phyloP scores from a whole-genome alignment of 1,140 invertebrate species.

The Nixonia krombeini region DNA sequence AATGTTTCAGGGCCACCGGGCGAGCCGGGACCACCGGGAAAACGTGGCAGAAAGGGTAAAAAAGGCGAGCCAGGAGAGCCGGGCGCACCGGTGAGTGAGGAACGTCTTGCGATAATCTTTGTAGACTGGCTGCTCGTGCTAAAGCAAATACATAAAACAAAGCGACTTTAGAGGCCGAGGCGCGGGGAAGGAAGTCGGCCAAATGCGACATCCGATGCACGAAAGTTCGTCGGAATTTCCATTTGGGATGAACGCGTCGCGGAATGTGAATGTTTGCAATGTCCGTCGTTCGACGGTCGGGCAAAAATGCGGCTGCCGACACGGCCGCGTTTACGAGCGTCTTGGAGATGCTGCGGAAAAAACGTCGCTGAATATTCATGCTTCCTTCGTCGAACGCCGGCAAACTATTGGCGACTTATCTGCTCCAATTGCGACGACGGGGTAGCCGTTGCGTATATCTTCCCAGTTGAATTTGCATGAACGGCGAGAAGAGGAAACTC shows the following conservation, averaged over 20 bases:
- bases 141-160: conserved; percentile 38
- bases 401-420: no score
- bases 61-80: conserved; percentile 87
- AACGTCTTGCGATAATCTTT: conserved; percentile 29
- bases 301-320: not conserved
- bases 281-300: conserved; percentile 16
- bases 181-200: conserved; percentile 28
- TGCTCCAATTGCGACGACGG: no score
- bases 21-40: conserved; percentile 82
- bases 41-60: conserved; percentile 89
- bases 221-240: conserved; percentile 20
- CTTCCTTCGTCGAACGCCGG: no score
- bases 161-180: conserved; percentile 8
- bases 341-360: no score
- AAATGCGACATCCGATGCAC: conserved; percentile 41
- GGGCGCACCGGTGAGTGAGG: conserved; percentile 78
- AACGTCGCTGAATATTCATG: no score
- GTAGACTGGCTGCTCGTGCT: conserved; percentile 13
- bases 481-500: no score
- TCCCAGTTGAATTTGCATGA: no score
- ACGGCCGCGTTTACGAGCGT: not conserved
- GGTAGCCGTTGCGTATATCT: no score
- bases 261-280: conserved; percentile 34
- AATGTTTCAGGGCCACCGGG: conserved; percentile 77
- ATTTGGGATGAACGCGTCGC: conserved; percentile 31